These are phyloP conservation scores for Artemisiospiza belli DNA, from an alignment of 2,113 vertebrate genomes.

Conservation along the genomic window DNA sequence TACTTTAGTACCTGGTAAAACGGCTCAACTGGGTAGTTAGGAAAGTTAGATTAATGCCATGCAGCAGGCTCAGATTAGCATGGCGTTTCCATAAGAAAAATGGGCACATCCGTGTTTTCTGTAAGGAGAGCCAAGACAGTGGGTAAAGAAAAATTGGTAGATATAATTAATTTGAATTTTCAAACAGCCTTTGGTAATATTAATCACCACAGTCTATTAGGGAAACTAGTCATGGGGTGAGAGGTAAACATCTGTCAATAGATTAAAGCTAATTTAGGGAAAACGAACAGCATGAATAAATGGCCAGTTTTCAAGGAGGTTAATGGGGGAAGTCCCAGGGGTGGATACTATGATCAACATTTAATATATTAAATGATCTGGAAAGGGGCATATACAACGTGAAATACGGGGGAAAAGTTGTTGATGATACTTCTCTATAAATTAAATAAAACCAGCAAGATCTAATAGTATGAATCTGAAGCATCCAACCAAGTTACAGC, in stretches of 20 bases:
- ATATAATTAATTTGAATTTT: conserved; percentile 58
- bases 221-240: conserved; percentile 59
- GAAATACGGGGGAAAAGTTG: background rate
- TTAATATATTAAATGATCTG: conserved; percentile 67
- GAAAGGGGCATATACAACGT: conserved; percentile 8
- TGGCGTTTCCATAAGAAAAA: conserved; percentile 1
- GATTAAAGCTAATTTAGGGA: conserved; percentile 68
- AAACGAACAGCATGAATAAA: conserved; percentile 62
- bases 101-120: background rate
- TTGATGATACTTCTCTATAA: background rate
- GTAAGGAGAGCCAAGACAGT: background rate
- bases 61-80: background rate
- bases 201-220: conserved; percentile 57
- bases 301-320: conserved; percentile 55
- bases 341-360: conserved; percentile 44
- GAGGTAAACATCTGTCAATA: conserved; percentile 70
- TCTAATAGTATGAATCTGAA: background rate
- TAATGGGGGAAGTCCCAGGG: conserved; percentile 61
- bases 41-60: conserved; percentile 7
- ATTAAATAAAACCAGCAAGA: background rate
- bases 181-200: conserved; percentile 52
- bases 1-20: conserved; percentile 46
- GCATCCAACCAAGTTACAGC: background rate
- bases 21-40: conserved; percentile 7
- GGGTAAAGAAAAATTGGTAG: background rate